phyloP scores from a whole-genome alignment of 2,113 vertebrate species.

The Saccopteryx leptura region DNA sequence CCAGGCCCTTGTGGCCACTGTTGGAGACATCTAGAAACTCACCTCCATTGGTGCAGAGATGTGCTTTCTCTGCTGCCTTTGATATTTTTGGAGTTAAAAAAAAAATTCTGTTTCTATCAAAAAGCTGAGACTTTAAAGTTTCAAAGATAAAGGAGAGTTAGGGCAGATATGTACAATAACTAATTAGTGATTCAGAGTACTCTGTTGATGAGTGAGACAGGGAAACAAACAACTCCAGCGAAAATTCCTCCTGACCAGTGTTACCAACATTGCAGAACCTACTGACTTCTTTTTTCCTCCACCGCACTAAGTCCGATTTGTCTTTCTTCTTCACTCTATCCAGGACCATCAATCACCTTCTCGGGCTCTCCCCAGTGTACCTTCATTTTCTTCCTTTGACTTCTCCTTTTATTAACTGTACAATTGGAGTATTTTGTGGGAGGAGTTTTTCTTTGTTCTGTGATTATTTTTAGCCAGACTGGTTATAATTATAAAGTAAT shows the following conservation, averaged over 20 bases:
- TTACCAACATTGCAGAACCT: background rate
- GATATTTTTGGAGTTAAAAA: slow-evolving; percentile 42
- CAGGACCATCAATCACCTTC: background rate
- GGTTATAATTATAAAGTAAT: slow-evolving; percentile 24
- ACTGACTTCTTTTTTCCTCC: background rate
- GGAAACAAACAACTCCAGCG: background rate
- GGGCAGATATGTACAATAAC: background rate
- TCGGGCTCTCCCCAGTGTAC: background rate
- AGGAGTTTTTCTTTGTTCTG: slow-evolving; percentile 24
- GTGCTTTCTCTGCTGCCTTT: slow-evolving; percentile 6
- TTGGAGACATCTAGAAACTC: slow-evolving; percentile 26
- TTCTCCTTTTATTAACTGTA: background rate
- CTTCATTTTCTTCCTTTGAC: slow-evolving; percentile 47
- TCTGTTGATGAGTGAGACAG: background rate
- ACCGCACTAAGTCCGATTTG: background rate
- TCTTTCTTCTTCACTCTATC: slow-evolving; percentile 9
- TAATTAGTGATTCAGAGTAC: background rate
- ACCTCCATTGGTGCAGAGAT: background rate
- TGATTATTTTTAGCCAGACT: slow-evolving; percentile 39
- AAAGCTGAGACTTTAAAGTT: slow-evolving; percentile 36
- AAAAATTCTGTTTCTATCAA: background rate
- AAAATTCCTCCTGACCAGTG: background rate
- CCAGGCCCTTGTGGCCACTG: background rate
- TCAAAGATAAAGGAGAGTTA: slow-evolving; percentile 26
- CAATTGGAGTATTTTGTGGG: background rate